Evolutionary conservation across 2,888 invertebrate species (phyloP).

Genomic region (Cacoxenus indagator): DNA sequence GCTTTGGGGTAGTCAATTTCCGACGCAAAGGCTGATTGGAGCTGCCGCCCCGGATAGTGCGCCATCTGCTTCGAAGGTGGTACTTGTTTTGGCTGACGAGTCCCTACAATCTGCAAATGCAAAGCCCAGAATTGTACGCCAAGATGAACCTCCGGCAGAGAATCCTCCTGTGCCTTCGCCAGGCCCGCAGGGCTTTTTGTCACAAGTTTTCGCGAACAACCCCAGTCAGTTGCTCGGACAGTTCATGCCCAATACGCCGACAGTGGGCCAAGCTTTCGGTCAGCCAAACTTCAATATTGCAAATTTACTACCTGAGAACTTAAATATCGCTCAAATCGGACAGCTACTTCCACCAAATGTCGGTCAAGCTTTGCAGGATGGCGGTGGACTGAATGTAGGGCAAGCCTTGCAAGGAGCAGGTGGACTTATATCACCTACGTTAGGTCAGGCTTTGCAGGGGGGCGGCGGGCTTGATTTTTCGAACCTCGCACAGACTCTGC

Average conservation of each 20-base stretch:
- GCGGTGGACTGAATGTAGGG: neutral
- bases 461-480: neutral
- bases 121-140: conserved; percentile 42
- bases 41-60: conserved; percentile 35
- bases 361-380: neutral
- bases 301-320: no score
- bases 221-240: neutral
- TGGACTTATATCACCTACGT: neutral
- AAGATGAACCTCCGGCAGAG: conserved; percentile 33
- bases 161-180: neutral
- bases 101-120: conserved; percentile 35
- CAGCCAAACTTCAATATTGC: neutral
- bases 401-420: neutral
- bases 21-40: conserved; percentile 43
- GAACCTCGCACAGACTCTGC: neutral
- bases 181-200: neutral
- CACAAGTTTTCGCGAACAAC: no score
- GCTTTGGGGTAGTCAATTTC: conserved; percentile 49
- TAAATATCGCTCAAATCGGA: no score
- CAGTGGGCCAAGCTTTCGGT: neutral
- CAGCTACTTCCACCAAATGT: no score
- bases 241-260: neutral
- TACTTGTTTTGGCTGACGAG: conserved; percentile 61
- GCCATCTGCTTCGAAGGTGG: conserved; percentile 55
- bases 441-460: neutral